Base-by-base conservation (phyloP, 1,140 invertebrate species). In the Tetranychus urticae region DNA sequence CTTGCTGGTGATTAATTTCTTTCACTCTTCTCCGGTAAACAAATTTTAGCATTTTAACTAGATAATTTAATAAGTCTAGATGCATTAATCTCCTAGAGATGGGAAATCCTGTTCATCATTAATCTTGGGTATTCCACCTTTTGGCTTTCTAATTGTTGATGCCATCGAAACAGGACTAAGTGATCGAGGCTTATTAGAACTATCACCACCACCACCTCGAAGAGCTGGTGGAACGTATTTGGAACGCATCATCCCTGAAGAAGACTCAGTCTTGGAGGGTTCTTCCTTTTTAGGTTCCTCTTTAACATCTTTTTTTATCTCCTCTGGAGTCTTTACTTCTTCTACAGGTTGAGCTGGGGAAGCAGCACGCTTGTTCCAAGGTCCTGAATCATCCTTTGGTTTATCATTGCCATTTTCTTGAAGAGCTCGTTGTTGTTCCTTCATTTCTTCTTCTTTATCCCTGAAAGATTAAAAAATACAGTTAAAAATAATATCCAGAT, bases 401-500 rank as follows among this genome's bases (percentile, higher is more conserved):
- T 61, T 61, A 45, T 56, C 50, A 35, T 57, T 34, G 14, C 55
- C 60, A n/a, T 48, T 56, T 14, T 61, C 60, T 42, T 56, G 55
- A 10, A 34, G 5, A 42, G 10, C 39, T 42, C 39, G 14, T 50
- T 60, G 42, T 56, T 59, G 36, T 57, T 63, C 56, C 5, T 23
- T 13, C 45, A 60, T 31, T 60, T 56, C 61, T 42, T 62, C 61
- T 35, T 62, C 63, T 48, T 64, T 60, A 39, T 59, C 62, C 23
- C 62, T 63, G 23, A 2, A 48, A 57, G 47, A 35, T 37, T 14
- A 4, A 59, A 35, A 36, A 36, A 56, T 6, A 58, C 35, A 37
- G 8, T 1, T 7, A 52, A 50, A 6, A 33, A 36, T 47, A 2
- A 46, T 33, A n/a, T 6, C 35, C 5, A 35, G 23, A 13, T 52